These are phyloP conservation scores for Musca domestica DNA, from an alignment of 1,140 invertebrate genomes.

Conservation along the genomic window DNA sequence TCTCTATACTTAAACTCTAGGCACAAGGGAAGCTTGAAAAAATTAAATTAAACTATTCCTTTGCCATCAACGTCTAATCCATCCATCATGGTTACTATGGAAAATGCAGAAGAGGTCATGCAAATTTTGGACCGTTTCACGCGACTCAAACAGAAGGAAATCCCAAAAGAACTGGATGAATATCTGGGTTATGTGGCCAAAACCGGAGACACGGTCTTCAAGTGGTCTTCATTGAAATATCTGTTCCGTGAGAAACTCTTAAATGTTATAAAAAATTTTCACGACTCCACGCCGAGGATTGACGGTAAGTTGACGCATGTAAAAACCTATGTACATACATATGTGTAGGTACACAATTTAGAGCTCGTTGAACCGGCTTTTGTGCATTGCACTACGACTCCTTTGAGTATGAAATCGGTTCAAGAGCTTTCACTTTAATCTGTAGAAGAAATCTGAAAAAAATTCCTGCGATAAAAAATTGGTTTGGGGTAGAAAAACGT, in stretches of 20 bases:
- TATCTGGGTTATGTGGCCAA: constrained; percentile 88
- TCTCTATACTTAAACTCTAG: background rate
- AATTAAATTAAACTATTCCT: background rate
- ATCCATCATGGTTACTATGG: constrained; percentile 60
- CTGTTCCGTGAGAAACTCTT: constrained; percentile 85
- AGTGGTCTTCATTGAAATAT: constrained; percentile 84
- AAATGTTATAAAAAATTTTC: constrained; percentile 82
- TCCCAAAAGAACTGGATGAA: constrained; percentile 86
- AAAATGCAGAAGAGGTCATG: constrained; percentile 81
- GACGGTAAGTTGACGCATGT: constrained; percentile 47
- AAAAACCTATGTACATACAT: constrained; percentile 2
- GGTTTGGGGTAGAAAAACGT: too few species aligned
- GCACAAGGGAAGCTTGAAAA: background rate
- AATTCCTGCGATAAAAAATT: too few species aligned
- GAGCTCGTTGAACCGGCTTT: constrained; percentile 11
- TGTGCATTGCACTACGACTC: background rate
- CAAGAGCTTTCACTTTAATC: constrained; percentile 8
- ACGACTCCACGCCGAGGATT: constrained; percentile 65
- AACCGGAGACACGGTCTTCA: constrained; percentile 91
- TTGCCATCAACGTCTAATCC: too few species aligned
- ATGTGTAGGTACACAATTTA: background rate
- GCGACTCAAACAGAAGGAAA: constrained; percentile 71
- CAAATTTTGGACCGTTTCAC: constrained; percentile 81
- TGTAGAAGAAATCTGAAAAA: too few species aligned
- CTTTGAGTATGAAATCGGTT: background rate